A percentile compares a stretch with the other conserved stretches of the same genome.
Conservation (phyloP, 1,140 invertebrate species). For the Cherax destructor region DNA sequence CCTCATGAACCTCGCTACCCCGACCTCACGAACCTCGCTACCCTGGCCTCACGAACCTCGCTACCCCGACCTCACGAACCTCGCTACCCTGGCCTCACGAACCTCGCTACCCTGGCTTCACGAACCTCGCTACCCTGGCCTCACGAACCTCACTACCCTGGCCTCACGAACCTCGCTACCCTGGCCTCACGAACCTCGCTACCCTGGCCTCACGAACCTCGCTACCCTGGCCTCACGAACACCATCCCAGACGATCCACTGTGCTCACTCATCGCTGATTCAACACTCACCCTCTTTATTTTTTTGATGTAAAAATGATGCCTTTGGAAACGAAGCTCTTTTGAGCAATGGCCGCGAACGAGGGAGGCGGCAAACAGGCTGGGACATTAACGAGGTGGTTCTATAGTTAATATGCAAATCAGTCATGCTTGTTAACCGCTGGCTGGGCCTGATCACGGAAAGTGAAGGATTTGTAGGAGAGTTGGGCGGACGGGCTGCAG, state of each 20-base stretch:
- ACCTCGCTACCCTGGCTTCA: not conserved
- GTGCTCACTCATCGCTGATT: not conserved
- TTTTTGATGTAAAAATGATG: not conserved
- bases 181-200: not conserved
- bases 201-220: not conserved
- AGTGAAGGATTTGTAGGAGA: slow-evolving; percentile 27
- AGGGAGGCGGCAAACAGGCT: slow-evolving; percentile 22
- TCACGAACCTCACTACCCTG: no score
- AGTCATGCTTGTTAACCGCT: slow-evolving; percentile 57
- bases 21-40: not conserved
- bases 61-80: not conserved
- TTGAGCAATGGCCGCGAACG: not conserved
- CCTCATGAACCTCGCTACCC: not conserved
- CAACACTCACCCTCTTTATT: slow-evolving; percentile 1
- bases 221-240: not conserved
- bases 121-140: not conserved
- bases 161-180: slow-evolving; percentile 36
- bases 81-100: slow-evolving; percentile 20
- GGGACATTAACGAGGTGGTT: slow-evolving; percentile 50
- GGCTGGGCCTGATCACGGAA: slow-evolving; percentile 20
- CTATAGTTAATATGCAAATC: slow-evolving; percentile 61
- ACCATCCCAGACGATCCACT: no score
- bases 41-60: not conserved
- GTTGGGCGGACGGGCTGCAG: not conserved
- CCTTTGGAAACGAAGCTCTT: not conserved